Evolutionary conservation across 2,113 vertebrate genomes (phyloP).

Genomic region (Proteles cristata): DNA sequence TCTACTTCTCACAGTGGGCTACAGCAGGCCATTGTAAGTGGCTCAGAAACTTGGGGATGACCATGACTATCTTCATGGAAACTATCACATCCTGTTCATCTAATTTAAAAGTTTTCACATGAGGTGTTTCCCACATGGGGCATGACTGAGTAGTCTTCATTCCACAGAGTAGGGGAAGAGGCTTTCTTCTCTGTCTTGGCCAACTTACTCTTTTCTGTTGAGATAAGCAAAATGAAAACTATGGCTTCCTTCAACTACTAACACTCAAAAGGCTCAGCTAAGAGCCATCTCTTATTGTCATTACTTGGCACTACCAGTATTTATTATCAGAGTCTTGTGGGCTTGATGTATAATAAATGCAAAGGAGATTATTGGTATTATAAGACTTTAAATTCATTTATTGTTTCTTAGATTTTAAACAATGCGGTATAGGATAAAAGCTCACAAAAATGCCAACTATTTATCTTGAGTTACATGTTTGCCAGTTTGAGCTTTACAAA

Average conservation of each 20-base stretch:
- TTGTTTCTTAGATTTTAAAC: background rate
- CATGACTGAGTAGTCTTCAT: background rate
- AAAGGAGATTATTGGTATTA: background rate
- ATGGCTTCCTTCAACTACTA: background rate
- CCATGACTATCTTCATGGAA: background rate
- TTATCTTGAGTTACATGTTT: background rate
- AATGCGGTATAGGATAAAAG: conserved; percentile 20
- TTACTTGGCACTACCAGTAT: background rate
- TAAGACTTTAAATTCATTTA: background rate
- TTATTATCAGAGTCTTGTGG: background rate
- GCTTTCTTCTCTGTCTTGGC: background rate
- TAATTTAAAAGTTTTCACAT: background rate
- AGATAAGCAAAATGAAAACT: background rate
- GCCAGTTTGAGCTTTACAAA: background rate
- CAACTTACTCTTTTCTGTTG: background rate
- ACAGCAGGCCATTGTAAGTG: background rate
- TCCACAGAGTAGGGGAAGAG: background rate
- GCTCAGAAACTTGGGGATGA: background rate
- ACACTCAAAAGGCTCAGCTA: background rate
- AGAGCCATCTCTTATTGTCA: background rate
- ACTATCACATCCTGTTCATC: background rate
- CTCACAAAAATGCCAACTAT: background rate
- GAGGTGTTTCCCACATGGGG: background rate
- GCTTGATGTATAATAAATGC: background rate
- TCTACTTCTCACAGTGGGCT: background rate